Evolutionary conservation across 2,113 vertebrate genomes (phyloP).

Genomic region (Azemiops feae): DNA sequence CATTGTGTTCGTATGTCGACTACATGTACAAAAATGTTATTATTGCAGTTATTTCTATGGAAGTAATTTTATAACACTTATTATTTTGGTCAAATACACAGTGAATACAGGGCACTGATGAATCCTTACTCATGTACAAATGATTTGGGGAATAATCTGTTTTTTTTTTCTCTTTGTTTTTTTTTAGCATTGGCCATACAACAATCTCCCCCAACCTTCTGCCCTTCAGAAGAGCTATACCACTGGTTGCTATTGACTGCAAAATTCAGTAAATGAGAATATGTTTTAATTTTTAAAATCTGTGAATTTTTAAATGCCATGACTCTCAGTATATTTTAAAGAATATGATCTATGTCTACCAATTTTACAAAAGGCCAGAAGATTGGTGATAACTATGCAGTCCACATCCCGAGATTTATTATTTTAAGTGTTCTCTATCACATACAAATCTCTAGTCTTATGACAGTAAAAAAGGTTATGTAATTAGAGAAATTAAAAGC

Average conservation of each 20-base stretch:
- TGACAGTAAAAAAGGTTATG: background rate
- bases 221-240: background rate
- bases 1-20: background rate
- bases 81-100: background rate
- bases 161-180: background rate
- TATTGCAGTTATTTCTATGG: background rate
- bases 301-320: background rate
- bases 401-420: background rate
- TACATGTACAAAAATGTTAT: background rate
- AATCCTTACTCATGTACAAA: background rate
- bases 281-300: background rate
- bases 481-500: background rate
- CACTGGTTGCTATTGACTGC: too few relatives aligned
- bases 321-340: background rate
- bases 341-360: background rate
- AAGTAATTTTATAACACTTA: background rate
- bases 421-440: background rate
- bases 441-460: background rate
- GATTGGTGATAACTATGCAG: background rate
- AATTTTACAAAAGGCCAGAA: background rate
- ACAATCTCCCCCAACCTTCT: background rate
- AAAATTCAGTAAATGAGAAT: background rate
- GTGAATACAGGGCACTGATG: background rate
- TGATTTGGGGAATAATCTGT: background rate
- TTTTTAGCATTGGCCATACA: background rate